phyloP scores from a whole-genome alignment of 2,113 vertebrate genomes.

The Ancistrus triradiatus region DNA sequence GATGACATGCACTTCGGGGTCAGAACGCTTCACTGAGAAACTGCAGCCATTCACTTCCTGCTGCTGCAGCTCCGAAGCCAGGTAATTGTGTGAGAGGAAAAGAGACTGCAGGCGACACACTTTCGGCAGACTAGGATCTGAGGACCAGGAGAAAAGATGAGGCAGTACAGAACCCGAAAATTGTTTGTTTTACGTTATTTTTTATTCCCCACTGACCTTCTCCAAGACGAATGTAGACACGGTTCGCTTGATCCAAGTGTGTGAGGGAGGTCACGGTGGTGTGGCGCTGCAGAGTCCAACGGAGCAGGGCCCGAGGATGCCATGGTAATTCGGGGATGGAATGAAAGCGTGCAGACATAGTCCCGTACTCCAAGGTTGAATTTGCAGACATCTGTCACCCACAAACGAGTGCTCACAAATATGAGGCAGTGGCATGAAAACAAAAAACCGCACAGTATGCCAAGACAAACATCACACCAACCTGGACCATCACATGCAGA shows the following conservation, averaged over 20 bases:
- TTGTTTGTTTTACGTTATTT: no score
- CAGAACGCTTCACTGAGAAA: not conserved
- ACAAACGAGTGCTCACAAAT: no score
- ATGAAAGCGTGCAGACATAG: conserved; percentile 38
- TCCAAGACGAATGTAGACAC: conserved; percentile 61
- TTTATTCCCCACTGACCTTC: conserved; percentile 55
- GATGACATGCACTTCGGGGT: conserved; percentile 67
- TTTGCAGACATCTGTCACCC: conserved; percentile 61
- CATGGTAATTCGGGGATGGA: conserved; percentile 55
- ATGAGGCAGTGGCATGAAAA: no score
- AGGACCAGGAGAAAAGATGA: not conserved
- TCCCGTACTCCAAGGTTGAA: conserved; percentile 52
- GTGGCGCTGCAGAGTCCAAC: conserved; percentile 62
- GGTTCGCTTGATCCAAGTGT: conserved; percentile 56
- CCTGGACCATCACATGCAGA: conserved; percentile 62
- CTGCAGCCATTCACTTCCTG: conserved; percentile 63
- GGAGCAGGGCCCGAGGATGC: conserved; percentile 53
- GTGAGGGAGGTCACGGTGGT: conserved; percentile 66
- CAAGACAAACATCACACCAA: conserved; percentile 32
- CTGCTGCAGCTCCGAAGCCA: conserved; percentile 65
- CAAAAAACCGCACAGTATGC: no score
- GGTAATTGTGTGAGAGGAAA: conserved; percentile 65
- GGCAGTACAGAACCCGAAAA: not conserved
- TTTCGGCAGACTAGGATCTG: conserved; percentile 60
- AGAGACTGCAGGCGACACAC: conserved; percentile 62